Percentiles rank a stretch among this genome's conserved stretches.
These are phyloP conservation scores for Papilio gigon DNA, from an alignment of 2,888 invertebrate genomes.

Conservation along the genomic window DNA sequence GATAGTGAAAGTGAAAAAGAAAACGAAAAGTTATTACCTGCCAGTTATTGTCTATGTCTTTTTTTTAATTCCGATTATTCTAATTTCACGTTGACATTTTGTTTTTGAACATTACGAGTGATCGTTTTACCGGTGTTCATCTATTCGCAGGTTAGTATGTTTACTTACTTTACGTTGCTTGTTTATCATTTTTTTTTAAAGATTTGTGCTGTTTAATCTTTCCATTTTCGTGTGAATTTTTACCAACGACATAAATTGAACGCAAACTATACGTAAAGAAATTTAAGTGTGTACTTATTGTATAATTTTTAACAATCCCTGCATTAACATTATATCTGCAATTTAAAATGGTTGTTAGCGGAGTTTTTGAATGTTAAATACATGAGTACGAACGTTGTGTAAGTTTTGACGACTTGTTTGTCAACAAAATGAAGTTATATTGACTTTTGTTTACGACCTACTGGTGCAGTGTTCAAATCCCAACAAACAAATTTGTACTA, in stretches of 20 bases:
- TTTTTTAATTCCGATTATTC: slow-evolving; percentile 34
- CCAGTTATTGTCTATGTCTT: slow-evolving; percentile 48
- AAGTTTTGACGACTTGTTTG: neutral
- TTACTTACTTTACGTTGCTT: slow-evolving; percentile 44
- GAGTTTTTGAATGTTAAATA: neutral
- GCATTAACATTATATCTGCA: neutral
- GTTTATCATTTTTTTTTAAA: slow-evolving; percentile 33
- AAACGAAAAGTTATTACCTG: slow-evolving; percentile 45
- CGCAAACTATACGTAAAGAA: neutral
- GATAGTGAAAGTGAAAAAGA: slow-evolving; percentile 52
- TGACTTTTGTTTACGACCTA: no score
- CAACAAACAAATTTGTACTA: no score
- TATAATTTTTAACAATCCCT: neutral
- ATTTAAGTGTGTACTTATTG: neutral
- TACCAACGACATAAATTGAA: neutral
- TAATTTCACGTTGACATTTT: slow-evolving; percentile 31
- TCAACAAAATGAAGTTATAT: neutral
- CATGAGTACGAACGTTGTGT: neutral
- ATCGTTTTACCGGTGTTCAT: slow-evolving; percentile 61
- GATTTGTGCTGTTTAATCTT: slow-evolving; percentile 35
- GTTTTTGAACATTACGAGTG: slow-evolving; percentile 43
- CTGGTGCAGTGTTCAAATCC: no score
- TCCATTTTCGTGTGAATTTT: slow-evolving; percentile 23
- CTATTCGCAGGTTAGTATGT: slow-evolving; percentile 69
- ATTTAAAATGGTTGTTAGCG: neutral